Evolutionary conservation across 2,113 vertebrate species (phyloP).

Genomic region (Ellobius talpinus): DNA sequence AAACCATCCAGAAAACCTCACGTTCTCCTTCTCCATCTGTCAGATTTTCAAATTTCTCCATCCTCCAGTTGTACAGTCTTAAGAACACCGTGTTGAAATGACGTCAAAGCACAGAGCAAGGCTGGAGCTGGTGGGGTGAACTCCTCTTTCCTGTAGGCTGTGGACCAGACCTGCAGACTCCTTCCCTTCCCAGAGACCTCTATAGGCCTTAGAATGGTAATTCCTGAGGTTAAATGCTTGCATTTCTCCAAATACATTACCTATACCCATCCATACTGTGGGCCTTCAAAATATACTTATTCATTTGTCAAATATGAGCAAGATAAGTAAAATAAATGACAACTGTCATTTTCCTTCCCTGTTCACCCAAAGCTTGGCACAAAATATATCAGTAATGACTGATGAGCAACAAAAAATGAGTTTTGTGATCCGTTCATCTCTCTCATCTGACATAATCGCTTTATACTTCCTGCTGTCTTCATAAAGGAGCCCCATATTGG

Average conservation of each 20-base stretch:
- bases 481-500: neutral
- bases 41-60: neutral
- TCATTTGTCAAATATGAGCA: neutral
- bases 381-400: neutral
- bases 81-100: neutral
- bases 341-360: neutral
- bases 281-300: neutral
- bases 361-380: neutral
- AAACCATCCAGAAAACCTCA: neutral
- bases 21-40: neutral
- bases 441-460: constrained; percentile 6
- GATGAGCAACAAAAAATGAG: neutral
- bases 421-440: neutral
- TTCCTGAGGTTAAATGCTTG: neutral
- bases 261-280: neutral
- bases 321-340: constrained; percentile 32
- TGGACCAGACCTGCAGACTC: too few relatives aligned
- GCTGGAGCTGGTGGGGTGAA: neutral
- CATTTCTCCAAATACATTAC: neutral
- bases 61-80: neutral
- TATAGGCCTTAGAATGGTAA: neutral
- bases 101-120: neutral
- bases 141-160: neutral
- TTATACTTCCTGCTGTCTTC: neutral
- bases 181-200: neutral